Conservation (phyloP, 2,797 vertebrate species). For the Poeciliopsis presidionis region DNA sequence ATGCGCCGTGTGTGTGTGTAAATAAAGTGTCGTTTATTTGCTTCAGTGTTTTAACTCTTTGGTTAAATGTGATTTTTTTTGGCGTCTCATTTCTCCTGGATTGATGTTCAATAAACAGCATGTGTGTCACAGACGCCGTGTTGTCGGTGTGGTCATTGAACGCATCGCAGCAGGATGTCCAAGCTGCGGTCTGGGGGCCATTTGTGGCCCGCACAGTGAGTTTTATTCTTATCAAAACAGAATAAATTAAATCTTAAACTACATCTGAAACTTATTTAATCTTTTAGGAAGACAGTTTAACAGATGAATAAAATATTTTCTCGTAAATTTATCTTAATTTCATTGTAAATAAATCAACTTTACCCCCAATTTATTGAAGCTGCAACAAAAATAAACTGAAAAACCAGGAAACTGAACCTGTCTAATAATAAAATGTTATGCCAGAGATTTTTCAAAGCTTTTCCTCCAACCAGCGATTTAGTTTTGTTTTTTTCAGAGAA, state of each 20-base stretch:
- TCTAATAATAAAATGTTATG: too few relatives aligned
- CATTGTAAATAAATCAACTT: too few relatives aligned
- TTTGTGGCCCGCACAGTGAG: neutral
- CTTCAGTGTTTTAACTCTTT: neutral
- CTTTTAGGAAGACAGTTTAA: too few relatives aligned
- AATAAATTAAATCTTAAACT: neutral
- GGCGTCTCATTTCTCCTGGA: slow-evolving; percentile 13
- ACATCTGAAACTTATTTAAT: too few relatives aligned
- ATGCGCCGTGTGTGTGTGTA: neutral
- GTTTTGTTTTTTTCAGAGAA: too few relatives aligned
- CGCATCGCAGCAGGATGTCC: neutral
- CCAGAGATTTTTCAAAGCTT: too few relatives aligned
- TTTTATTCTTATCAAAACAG: neutral
- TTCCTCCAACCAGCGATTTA: too few relatives aligned
- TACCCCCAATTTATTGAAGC: too few relatives aligned
- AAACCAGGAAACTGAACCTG: too few relatives aligned
- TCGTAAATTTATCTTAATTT: too few relatives aligned
- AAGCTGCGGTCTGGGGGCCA: neutral
- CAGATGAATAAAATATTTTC: too few relatives aligned
- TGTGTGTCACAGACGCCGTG: slow-evolving; percentile 37
- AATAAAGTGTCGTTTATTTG: neutral
- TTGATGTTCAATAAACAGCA: slow-evolving; percentile 69
- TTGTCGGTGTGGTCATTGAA: slow-evolving; percentile 2
- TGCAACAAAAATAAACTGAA: too few relatives aligned
- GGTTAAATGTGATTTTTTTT: neutral